Evolutionary conservation across 2,797 vertebrate genomes (phyloP).

Genomic region (Sebastes steindachneri): DNA sequence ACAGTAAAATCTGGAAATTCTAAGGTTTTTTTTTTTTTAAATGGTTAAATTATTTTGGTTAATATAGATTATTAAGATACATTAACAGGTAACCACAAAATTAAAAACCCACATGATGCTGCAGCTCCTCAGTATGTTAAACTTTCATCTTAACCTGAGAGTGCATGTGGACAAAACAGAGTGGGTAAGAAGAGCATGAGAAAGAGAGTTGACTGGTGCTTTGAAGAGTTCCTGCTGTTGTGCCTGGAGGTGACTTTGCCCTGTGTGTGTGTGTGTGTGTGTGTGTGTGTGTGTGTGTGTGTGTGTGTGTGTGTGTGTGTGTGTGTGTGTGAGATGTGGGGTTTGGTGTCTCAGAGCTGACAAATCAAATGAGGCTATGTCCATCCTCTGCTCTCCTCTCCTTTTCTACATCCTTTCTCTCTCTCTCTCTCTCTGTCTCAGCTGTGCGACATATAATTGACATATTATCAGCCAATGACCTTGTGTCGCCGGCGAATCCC

Average conservation of each 20-base stretch:
- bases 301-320: slow-evolving; percentile 15
- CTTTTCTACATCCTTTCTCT: not conserved
- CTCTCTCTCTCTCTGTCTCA: slow-evolving; percentile 21
- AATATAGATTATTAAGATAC: not conserved
- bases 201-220: slow-evolving; percentile 36
- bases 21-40: too few species aligned
- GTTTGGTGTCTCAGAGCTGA: slow-evolving; percentile 46
- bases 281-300: slow-evolving; percentile 31
- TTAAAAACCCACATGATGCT: not conserved
- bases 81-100: not conserved
- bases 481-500: slow-evolving; percentile 53
- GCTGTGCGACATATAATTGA: slow-evolving; percentile 67
- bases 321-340: not conserved
- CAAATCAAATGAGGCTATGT: slow-evolving; percentile 63
- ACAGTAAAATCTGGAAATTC: not conserved
- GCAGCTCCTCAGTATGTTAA: not conserved
- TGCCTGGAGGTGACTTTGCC: slow-evolving; percentile 73
- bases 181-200: not conserved
- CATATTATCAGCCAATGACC: slow-evolving; percentile 74
- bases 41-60: not conserved
- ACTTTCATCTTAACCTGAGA: not conserved
- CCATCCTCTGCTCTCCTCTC: slow-evolving; percentile 22
- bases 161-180: slow-evolving; percentile 23
- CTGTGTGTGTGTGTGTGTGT: slow-evolving; percentile 21
- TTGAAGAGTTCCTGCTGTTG: slow-evolving; percentile 60